Percentiles rank a stretch among this genome's conserved stretches.
These are phyloP conservation scores for Tadarida brasiliensis DNA, from an alignment of 2,797 vertebrate species.

Conservation along the genomic window DNA sequence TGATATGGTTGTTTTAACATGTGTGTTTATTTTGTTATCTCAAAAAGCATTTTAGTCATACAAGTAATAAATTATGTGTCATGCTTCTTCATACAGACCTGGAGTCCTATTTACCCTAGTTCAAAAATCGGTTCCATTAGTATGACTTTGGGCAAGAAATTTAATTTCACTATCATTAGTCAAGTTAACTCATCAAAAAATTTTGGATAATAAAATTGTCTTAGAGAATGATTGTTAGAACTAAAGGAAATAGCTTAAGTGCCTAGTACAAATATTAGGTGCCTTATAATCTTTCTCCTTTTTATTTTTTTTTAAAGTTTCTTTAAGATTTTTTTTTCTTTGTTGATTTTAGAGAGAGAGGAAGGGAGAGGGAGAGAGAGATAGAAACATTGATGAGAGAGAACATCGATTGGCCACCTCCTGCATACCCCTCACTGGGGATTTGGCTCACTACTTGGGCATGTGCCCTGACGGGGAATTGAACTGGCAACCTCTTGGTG, in stretches of 20 bases:
- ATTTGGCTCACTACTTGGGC: no score
- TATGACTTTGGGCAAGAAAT: background rate
- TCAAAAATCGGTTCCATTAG: background rate
- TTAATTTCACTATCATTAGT: background rate
- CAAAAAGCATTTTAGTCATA: background rate
- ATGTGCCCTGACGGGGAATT: no score
- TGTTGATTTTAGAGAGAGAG: no score
- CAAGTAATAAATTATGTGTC: background rate
- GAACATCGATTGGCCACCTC: no score
- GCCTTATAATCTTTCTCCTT: background rate
- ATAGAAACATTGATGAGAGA: no score
- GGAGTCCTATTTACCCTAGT: background rate
- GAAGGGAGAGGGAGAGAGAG: no score
- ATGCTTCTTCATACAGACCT: background rate
- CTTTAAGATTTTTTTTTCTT: no score
- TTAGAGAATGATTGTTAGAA: background rate
- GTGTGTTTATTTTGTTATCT: background rate
- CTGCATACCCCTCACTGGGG: no score
- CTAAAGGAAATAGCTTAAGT: background rate
- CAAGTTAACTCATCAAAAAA: background rate
- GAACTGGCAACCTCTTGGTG: no score
- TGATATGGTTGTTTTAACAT: background rate
- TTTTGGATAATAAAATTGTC: conserved; percentile 15
- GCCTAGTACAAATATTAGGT: background rate
- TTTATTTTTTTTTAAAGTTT: no score